Percentiles rank a stretch among this genome's conserved stretches.
phyloP scores from a whole-genome alignment of 2,797 vertebrate species.

The Poecilia picta region DNA sequence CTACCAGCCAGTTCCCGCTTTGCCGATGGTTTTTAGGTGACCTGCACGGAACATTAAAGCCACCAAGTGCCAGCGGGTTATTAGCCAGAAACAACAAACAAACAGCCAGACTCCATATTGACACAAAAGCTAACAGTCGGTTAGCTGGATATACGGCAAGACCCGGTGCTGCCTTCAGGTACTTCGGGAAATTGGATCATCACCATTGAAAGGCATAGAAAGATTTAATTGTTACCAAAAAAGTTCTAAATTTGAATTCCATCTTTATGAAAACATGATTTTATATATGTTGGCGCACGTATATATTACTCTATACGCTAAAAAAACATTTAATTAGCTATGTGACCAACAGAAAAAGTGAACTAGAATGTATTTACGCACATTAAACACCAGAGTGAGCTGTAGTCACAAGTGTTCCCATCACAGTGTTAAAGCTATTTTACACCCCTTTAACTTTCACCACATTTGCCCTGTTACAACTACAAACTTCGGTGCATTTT shows the following conservation, averaged over 20 bases:
- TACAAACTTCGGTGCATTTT: neutral
- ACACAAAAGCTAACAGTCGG: conserved; percentile 62
- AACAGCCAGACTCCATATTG: conserved; percentile 73
- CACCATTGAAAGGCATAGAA: neutral
- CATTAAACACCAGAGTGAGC: conserved; percentile 36
- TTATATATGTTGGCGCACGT: neutral
- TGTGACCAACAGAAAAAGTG: neutral
- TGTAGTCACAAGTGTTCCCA: conserved; percentile 1
- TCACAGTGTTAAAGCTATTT: neutral
- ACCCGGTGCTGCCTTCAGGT: conserved; percentile 41
- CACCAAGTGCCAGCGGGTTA: conserved; percentile 64
- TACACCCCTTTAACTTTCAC: neutral
- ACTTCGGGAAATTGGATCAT: neutral
- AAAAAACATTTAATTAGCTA: neutral
- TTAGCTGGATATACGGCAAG: conserved; percentile 53
- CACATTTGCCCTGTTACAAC: neutral
- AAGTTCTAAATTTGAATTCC: neutral
- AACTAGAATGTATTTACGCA: conserved; percentile 7
- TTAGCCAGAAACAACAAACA: conserved; percentile 78
- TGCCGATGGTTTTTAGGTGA: conserved; percentile 83
- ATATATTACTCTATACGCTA: neutral
- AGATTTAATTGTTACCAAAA: neutral
- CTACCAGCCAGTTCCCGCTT: conserved; percentile 87
- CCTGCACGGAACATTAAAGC: conserved; percentile 86
- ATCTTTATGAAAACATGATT: neutral